These are phyloP conservation scores for Nematopogon swammerdamellus DNA, from an alignment of 2,888 invertebrate species.

Conservation along the genomic window DNA sequence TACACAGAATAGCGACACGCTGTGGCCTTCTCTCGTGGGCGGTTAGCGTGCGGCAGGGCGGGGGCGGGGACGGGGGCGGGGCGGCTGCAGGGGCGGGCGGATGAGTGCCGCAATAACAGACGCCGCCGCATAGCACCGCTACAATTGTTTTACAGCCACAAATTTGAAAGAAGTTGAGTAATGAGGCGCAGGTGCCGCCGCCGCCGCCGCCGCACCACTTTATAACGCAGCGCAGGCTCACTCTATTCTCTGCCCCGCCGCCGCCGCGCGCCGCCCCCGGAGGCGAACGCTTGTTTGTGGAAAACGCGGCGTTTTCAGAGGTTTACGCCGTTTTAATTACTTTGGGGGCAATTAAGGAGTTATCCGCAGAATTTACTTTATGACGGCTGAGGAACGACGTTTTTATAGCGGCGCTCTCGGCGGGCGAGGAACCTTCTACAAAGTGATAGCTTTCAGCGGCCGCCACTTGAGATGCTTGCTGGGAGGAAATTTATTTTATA, in stretches of 20 bases:
- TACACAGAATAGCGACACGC: too few species aligned
- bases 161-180: background rate
- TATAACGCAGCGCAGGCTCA: background rate
- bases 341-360: background rate
- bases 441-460: background rate
- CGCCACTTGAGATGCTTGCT: too few species aligned
- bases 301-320: background rate
- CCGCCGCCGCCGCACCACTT: background rate
- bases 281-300: background rate
- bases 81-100: background rate
- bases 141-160: background rate
- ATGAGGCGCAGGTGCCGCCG: background rate
- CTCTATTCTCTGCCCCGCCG: background rate
- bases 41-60: too few species aligned
- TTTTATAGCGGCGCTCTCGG: background rate
- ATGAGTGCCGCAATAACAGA: background rate
- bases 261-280: background rate
- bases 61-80: too few species aligned
- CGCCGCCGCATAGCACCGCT: too few species aligned
- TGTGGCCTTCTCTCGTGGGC: too few species aligned
- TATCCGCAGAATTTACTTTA: background rate
- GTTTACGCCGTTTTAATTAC: background rate
- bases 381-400: background rate
- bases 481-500: too few species aligned
- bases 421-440: background rate